A percentile compares a stretch with the other conserved stretches of the same genome.
Evolutionary conservation across 2,888 invertebrate genomes (phyloP).

Genomic region (Piscicola geometra): DNA sequence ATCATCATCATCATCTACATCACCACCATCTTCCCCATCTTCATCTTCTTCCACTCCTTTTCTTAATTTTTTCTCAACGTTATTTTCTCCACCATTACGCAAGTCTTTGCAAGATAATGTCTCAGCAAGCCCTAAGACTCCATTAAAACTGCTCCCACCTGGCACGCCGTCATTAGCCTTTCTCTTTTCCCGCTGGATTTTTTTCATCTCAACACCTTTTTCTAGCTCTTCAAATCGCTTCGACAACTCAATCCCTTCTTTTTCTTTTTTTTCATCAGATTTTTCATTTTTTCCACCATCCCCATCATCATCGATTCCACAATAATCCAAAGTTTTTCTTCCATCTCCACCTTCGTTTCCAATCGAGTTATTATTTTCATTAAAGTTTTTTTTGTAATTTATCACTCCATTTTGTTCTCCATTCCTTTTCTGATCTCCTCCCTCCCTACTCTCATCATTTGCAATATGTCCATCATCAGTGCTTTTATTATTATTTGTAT

Average conservation of each 20-base stretch:
- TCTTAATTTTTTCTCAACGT: background rate
- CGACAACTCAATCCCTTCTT: no score
- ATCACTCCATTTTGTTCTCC: no score
- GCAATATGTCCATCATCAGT: no score
- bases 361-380: background rate
- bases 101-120: background rate
- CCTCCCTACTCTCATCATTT: no score
- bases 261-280: no score
- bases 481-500: no score
- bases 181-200: no score
- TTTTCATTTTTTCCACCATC: background rate
- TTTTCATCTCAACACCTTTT: no score
- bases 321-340: background rate
- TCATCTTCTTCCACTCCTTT: background rate
- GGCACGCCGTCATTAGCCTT: background rate
- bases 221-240: no score
- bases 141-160: background rate
- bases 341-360: background rate
- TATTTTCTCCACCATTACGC: conserved; percentile 11
- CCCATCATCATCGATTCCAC: no score
- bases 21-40: background rate
- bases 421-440: no score
- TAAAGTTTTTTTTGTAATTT: no score
- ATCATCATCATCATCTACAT: conserved; percentile 1
- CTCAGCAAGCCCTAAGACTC: background rate